phyloP scores from a whole-genome alignment of 2,797 vertebrate genomes.

The Micrastur ruficollis region DNA sequence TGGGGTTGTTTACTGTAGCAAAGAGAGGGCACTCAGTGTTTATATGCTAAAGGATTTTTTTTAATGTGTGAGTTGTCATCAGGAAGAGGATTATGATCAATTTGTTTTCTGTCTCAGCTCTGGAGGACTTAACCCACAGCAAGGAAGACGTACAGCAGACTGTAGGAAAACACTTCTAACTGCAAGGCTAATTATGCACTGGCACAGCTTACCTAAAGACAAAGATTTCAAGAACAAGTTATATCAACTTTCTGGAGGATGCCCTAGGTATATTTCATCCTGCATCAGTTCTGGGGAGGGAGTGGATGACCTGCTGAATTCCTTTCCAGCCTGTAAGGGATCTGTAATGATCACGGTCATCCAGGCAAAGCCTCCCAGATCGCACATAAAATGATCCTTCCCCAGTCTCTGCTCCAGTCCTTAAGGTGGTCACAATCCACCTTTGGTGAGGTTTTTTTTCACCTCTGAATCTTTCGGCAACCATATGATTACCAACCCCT shows the following conservation, averaged over 20 bases:
- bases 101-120: background rate
- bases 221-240: background rate
- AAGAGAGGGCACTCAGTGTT: background rate
- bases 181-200: background rate
- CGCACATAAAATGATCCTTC: background rate
- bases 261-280: background rate
- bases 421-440: background rate
- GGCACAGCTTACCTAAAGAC: background rate
- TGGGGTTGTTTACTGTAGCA: background rate
- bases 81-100: background rate
- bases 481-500: rapidly evolving
- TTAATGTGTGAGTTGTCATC: background rate
- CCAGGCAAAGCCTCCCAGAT: background rate
- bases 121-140: background rate
- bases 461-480: background rate
- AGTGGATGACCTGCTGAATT: background rate
- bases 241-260: background rate
- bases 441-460: background rate
- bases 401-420: background rate
- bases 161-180: background rate
- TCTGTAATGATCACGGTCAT: background rate
- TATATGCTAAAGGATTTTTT: background rate
- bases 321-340: background rate
- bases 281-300: background rate
- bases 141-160: background rate